Percentiles rank a stretch among this genome's conserved stretches.
phyloP scores from a whole-genome alignment of 2,113 vertebrate species.

The Stigmatopora nigra region DNA sequence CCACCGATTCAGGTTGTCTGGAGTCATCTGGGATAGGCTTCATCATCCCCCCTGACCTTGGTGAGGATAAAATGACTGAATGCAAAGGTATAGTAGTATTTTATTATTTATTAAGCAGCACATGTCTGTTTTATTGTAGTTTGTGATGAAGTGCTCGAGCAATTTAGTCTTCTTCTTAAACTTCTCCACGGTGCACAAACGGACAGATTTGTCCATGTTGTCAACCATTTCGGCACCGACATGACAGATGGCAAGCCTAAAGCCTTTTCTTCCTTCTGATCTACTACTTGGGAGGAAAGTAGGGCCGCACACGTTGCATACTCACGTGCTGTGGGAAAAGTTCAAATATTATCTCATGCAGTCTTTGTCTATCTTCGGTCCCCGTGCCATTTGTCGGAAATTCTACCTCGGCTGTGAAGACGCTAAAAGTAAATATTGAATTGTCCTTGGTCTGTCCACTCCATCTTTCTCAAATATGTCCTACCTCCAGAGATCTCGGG shows the following conservation, averaged over 20 bases:
- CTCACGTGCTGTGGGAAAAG: conserved; percentile 37
- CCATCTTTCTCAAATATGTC: conserved; percentile 47
- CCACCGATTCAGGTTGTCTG: too few species aligned
- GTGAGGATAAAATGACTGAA: too few species aligned
- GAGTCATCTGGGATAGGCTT: too few species aligned
- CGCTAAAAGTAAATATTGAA: conserved; percentile 55
- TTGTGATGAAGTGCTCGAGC: conserved; percentile 1
- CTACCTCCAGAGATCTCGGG: conserved; percentile 54
- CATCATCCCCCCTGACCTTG: too few species aligned
- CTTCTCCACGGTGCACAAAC: conserved; percentile 5
- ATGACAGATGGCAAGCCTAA: conserved; percentile 17
- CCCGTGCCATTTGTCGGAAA: conserved; percentile 30
- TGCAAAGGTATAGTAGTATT: not conserved
- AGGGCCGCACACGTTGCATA: conserved; percentile 37
- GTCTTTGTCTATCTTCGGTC: conserved; percentile 22
- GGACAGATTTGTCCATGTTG: conserved; percentile 18
- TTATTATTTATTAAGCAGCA: not conserved
- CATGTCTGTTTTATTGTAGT: not conserved
- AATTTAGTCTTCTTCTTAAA: conserved; percentile 7
- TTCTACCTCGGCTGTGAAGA: conserved; percentile 41
- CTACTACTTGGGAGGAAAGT: conserved; percentile 19
- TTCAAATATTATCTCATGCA: conserved; percentile 49
- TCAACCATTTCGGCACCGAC: conserved; percentile 15
- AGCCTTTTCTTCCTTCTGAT: conserved; percentile 30
- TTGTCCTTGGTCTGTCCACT: conserved; percentile 47